A percentile compares a stretch with the other conserved stretches of the same genome.
Evolutionary conservation across 2,113 vertebrate species (phyloP).

Genomic region (Campylorhamphus procurvoides): DNA sequence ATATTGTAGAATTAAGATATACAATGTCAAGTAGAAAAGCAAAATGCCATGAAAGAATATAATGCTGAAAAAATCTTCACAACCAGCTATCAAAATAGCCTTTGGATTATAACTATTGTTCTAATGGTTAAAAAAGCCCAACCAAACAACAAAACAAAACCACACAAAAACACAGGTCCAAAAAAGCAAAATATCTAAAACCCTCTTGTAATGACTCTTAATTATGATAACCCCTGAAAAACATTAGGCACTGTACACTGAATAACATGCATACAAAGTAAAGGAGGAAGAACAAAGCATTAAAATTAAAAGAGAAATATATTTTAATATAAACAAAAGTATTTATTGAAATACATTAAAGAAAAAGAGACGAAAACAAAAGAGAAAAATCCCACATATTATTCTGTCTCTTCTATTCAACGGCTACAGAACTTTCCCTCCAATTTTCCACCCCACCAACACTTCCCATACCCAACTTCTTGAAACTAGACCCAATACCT

Average conservation of each 20-base stretch:
- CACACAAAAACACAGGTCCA: no score
- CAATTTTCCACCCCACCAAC: background rate
- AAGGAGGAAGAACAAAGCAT: background rate
- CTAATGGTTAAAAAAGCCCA: background rate
- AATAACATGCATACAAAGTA: background rate
- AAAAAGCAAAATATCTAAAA: background rate
- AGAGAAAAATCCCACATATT: background rate
- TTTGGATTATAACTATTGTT: background rate
- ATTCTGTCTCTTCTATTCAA: background rate
- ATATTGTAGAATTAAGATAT: background rate
- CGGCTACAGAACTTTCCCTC: accelerated
- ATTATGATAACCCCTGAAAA: background rate
- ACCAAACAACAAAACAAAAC: background rate
- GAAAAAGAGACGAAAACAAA: background rate
- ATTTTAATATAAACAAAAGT: background rate
- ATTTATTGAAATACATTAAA: background rate
- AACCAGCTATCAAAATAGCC: background rate
- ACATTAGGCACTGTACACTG: background rate
- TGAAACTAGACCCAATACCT: background rate
- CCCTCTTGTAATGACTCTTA: background rate
- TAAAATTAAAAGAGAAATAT: background rate
- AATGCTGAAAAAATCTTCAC: background rate
- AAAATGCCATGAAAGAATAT: background rate
- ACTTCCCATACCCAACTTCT: background rate
- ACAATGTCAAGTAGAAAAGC: background rate